Percentiles rank a stretch among this genome's conserved stretches.
Conservation (phyloP, 2,888 invertebrate species). For the Ectropis crepuscularia region DNA sequence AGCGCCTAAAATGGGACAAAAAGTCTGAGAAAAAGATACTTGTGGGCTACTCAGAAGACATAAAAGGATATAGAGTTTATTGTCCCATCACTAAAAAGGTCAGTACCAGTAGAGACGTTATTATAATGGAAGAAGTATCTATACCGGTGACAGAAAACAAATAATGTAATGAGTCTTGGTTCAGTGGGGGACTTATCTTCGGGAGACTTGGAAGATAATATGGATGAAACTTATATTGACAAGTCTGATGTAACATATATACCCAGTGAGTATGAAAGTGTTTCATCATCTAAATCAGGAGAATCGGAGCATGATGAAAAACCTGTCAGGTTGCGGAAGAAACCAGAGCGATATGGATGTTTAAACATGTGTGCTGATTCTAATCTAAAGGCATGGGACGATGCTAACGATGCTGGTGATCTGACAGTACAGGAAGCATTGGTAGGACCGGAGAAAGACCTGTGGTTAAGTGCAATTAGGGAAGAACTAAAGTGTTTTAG, state of each 20-base stretch:
- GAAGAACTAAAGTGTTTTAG: slow-evolving; percentile 36
- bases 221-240: no score
- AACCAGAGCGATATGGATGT: slow-evolving; percentile 25
- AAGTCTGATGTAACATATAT: no score
- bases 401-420: background rate
- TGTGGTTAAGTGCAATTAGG: slow-evolving; percentile 37
- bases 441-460: slow-evolving; percentile 28
- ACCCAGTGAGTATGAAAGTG: no score
- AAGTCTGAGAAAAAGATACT: no score
- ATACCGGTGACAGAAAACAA: no score
- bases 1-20: no score
- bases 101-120: slow-evolving; percentile 10
- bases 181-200: slow-evolving; percentile 39
- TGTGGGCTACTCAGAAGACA: no score
- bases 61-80: no score
- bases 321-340: background rate
- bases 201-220: slow-evolving; percentile 1
- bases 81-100: background rate
- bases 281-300: no score
- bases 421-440: slow-evolving; percentile 23
- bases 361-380: slow-evolving; percentile 10
- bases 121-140: slow-evolving; percentile 5
- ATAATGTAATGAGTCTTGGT: slow-evolving; percentile 7
- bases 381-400: background rate
- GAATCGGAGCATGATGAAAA: no score